These are phyloP conservation scores for Helicorthomorpha holstii DNA, from an alignment of 1,140 invertebrate genomes.

Conservation along the genomic window DNA sequence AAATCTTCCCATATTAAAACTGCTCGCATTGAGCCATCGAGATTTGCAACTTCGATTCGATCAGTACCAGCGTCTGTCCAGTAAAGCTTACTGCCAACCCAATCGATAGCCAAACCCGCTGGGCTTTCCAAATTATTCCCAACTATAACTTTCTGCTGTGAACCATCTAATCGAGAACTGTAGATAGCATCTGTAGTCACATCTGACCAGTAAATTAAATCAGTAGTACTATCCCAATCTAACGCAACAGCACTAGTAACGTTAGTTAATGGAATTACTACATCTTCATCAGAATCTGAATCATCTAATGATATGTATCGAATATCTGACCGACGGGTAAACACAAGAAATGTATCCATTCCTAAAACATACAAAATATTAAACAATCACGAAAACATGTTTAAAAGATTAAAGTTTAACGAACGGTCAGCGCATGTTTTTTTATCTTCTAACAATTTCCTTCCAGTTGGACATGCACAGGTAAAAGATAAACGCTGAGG, in stretches of 20 bases:
- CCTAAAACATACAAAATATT: slow-evolving; percentile 24
- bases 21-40: slow-evolving; percentile 54
- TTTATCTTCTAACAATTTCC: slow-evolving; percentile 49
- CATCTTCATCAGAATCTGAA: slow-evolving; percentile 33
- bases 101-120: slow-evolving; percentile 52
- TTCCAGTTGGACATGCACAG: slow-evolving; percentile 70
- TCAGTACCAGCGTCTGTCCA: slow-evolving; percentile 71
- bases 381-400: not conserved
- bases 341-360: slow-evolving; percentile 55
- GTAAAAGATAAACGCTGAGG: slow-evolving; percentile 28
- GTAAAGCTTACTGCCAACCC: slow-evolving; percentile 69
- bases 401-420: not conserved
- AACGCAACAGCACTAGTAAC: slow-evolving; percentile 64
- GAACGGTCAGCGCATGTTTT: slow-evolving; percentile 18
- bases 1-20: slow-evolving; percentile 61
- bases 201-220: slow-evolving; percentile 77
- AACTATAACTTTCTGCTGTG: slow-evolving; percentile 46
- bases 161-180: slow-evolving; percentile 55
- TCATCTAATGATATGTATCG: slow-evolving; percentile 31
- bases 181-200: slow-evolving; percentile 65
- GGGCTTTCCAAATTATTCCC: slow-evolving; percentile 38
- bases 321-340: slow-evolving; percentile 64
- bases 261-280: slow-evolving; percentile 54
- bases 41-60: slow-evolving; percentile 60
- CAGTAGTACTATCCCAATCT: slow-evolving; percentile 59